Conservation (phyloP, 2,888 invertebrate species). For the Phyllotreta cruciferae region DNA sequence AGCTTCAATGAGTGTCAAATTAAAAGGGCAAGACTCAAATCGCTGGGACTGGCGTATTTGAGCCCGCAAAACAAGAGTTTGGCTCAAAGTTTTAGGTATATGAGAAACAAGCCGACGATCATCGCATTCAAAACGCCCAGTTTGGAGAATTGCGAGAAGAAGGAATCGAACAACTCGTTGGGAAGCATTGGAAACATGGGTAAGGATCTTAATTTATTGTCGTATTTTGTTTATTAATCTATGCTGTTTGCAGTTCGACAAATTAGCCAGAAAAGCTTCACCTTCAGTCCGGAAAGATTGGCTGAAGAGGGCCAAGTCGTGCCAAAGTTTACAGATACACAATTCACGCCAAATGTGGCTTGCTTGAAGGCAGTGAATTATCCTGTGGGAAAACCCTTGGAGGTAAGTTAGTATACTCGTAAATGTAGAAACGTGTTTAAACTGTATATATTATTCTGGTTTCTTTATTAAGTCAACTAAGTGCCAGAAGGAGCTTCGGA, state of each 20-base stretch:
- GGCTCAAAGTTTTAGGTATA: conserved; percentile 88
- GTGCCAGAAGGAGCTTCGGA: conserved; percentile 22
- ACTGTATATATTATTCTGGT: too few relatives aligned
- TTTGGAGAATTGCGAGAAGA: conserved; percentile 71
- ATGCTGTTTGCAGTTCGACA: conserved; percentile 44
- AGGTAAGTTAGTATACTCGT: conserved; percentile 64
- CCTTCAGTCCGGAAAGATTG: conserved; percentile 62
- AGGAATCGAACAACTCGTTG: conserved; percentile 66
- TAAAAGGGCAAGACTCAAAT: conserved; percentile 68
- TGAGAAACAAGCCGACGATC: conserved; percentile 87
- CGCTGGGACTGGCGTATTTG: conserved; percentile 72
- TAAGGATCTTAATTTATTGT: conserved; percentile 34
- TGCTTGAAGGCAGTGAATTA: conserved; percentile 65
- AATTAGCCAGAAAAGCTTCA: conserved; percentile 51
- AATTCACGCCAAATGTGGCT: conserved; percentile 48
- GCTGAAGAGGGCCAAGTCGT: conserved; percentile 70
- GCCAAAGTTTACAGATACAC: conserved; percentile 49
- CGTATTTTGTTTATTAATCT: background rate
- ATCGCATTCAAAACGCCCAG: conserved; percentile 87
- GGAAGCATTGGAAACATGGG: conserved; percentile 61
- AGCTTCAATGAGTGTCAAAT: conserved; percentile 75
- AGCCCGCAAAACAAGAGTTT: conserved; percentile 81
- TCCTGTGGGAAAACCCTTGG: conserved; percentile 81
- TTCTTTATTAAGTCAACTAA: conserved; percentile 6
- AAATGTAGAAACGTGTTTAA: background rate